Conservation (phyloP, 2,113 vertebrate genomes). For the Neolamprologus variostigma region DNA sequence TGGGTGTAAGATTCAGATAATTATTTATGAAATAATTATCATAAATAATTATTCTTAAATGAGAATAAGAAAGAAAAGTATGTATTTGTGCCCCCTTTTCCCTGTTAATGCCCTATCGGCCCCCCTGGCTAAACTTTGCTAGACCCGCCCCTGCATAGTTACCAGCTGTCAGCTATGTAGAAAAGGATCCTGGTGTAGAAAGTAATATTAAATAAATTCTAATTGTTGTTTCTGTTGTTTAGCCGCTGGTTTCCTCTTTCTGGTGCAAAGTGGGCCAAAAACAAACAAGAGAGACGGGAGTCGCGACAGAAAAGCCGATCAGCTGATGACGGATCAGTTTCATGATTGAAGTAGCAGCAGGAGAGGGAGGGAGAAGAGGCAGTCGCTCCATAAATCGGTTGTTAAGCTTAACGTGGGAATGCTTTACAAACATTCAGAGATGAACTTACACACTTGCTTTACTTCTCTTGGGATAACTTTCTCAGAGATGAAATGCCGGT, state of each 20-base stretch:
- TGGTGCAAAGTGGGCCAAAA: neutral
- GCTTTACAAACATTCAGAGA: neutral
- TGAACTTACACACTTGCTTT: neutral
- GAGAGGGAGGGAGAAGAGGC: neutral
- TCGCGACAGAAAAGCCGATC: neutral
- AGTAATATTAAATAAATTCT: neutral
- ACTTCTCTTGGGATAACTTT: neutral
- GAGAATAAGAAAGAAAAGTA: neutral
- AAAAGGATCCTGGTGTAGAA: neutral
- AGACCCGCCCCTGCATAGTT: accelerated
- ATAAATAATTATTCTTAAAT: neutral
- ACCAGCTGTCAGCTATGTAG: accelerated
- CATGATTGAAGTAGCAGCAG: neutral
- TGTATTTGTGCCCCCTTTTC: neutral
- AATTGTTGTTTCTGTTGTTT: neutral
- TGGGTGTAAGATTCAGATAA: neutral
- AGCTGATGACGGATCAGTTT: accelerated
- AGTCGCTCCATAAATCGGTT: accelerated
- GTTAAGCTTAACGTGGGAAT: accelerated
- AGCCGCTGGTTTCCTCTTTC: neutral
- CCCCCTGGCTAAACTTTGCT: neutral
- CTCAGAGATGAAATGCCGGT: neutral
- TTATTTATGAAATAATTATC: accelerated
- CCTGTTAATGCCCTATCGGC: accelerated
- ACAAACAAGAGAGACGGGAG: neutral